A percentile compares a stretch with the other conserved stretches of the same genome.
phyloP scores from a whole-genome alignment of 92 coral and sea anemone genomes.

The Virgularia gustaviana region DNA sequence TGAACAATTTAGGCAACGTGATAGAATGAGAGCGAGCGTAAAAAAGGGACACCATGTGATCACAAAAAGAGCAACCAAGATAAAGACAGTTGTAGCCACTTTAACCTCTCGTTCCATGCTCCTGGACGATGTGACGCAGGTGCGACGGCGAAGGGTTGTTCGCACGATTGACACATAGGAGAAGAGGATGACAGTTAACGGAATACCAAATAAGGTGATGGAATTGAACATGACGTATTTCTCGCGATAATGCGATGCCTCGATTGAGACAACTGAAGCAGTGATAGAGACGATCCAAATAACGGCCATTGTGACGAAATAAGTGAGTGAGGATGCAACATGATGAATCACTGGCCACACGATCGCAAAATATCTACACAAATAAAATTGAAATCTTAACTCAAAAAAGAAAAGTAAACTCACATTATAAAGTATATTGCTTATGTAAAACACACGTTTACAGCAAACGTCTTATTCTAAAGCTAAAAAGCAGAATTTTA shows the following conservation, averaged over 20 bases:
- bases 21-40: neutral
- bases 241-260: neutral
- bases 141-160: constrained; percentile 1
- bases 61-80: constrained; percentile 3
- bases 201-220: neutral
- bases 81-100: constrained; percentile 1
- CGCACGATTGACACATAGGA: neutral
- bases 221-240: neutral
- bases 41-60: constrained; percentile 23
- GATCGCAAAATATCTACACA: constrained; percentile 24
- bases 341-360: constrained; percentile 36
- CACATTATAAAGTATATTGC: too few relatives aligned
- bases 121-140: neutral
- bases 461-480: too few relatives aligned
- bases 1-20: neutral
- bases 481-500: too few relatives aligned
- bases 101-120: constrained; percentile 12
- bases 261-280: neutral
- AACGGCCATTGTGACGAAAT: neutral
- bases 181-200: constrained; percentile 5
- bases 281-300: neutral
- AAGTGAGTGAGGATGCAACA: neutral
- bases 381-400: neutral
- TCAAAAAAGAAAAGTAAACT: too few relatives aligned
- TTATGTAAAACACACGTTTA: too few relatives aligned